Conservation (phyloP, 2,113 vertebrate species). For the Camelus bactrianus region DNA sequence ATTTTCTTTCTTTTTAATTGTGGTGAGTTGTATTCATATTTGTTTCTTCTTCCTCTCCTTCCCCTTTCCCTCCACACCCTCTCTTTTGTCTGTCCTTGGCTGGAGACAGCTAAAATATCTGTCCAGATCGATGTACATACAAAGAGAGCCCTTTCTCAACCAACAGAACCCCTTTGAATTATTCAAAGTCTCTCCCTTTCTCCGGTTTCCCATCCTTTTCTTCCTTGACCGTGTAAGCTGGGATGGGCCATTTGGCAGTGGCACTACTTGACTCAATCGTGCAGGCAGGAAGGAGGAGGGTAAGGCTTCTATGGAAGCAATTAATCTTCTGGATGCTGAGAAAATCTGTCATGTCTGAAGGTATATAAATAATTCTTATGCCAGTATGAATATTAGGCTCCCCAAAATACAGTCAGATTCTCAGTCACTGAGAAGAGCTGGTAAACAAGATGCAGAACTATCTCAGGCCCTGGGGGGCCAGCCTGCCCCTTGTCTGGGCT, state of each 20-base stretch:
- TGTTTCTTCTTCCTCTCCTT: neutral
- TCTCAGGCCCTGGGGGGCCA: neutral
- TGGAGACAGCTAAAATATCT: slow-evolving; percentile 35
- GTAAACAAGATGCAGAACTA: neutral
- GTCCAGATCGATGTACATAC: slow-evolving; percentile 52
- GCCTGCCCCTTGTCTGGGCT: neutral
- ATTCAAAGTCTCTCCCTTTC: slow-evolving; percentile 79
- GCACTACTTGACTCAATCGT: neutral
- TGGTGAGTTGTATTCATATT: neutral
- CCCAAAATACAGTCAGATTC: neutral
- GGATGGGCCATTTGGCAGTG: slow-evolving; percentile 55
- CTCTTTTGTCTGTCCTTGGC: neutral
- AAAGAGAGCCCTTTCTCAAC: slow-evolving; percentile 79
- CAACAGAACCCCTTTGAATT: slow-evolving; percentile 83
- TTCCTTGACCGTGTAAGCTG: slow-evolving; percentile 54
- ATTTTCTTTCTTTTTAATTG: neutral
- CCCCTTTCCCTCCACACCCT: neutral
- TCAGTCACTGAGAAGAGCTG: neutral
- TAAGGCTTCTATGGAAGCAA: neutral
- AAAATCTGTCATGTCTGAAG: neutral
- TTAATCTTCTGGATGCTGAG: neutral
- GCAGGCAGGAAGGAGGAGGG: neutral
- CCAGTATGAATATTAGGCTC: neutral
- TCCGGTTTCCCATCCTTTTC: slow-evolving; percentile 77
- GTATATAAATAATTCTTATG: neutral